These are phyloP conservation scores for Pseudeuparius sepicola DNA, from an alignment of 2,888 invertebrate species.

Conservation along the genomic window DNA sequence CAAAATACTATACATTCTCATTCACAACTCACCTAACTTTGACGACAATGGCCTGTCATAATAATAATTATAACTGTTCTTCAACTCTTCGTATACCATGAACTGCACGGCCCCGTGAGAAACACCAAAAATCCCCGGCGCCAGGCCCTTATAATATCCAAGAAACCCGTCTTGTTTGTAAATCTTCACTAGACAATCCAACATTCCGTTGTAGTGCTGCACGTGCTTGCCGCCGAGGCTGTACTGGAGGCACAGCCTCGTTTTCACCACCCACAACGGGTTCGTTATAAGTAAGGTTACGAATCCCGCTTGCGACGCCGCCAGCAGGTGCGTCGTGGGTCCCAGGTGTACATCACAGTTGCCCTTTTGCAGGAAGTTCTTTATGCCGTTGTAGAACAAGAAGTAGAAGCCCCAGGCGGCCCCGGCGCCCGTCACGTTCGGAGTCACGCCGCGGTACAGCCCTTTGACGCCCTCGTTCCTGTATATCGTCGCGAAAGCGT, in stretches of 20 bases:
- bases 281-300: conserved; percentile 87
- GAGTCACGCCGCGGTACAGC: conserved; percentile 93
- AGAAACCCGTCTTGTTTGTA: conserved; percentile 79
- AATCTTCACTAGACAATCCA: conserved; percentile 83
- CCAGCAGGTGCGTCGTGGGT: conserved; percentile 75
- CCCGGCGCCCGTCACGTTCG: conserved; percentile 94
- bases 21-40: conserved; percentile 61
- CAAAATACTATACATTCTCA: too few relatives aligned
- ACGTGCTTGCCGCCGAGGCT: conserved; percentile 28
- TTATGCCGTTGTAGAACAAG: conserved; percentile 88
- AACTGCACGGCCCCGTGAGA: conserved; percentile 99
- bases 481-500: conserved; percentile 76
- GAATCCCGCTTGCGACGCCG: conserved; percentile 83
- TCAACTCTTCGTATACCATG: conserved; percentile 98
- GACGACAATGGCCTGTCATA: conserved; percentile 70
- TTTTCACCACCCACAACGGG: conserved; percentile 99
- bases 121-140: conserved; percentile 95
- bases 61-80: conserved; percentile 78
- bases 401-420: conserved; percentile 98
- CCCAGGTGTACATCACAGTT: conserved; percentile 70
- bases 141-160: conserved; percentile 91
- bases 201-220: conserved; percentile 72
- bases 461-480: conserved; percentile 79
- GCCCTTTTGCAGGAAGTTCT: conserved; percentile 80
- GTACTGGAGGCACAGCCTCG: conserved; percentile 91